Evolutionary conservation across 2,797 vertebrate species (phyloP).

Genomic region (Muscicapa comitata): DNA sequence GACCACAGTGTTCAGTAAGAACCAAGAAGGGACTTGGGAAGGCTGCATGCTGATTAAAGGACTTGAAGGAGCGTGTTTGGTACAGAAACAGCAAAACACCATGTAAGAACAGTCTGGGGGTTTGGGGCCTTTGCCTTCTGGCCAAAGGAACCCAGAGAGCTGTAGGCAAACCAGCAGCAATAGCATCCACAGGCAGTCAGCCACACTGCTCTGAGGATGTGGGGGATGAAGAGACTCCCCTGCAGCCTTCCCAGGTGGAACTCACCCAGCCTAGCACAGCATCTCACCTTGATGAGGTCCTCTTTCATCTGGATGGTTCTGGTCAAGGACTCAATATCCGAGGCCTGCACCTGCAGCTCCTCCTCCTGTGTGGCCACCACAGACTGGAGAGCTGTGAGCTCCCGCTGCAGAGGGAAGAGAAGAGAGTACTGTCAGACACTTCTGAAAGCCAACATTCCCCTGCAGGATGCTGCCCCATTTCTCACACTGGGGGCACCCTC

Average conservation of each 20-base stretch:
- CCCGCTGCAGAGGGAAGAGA: constrained; percentile 71
- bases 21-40: not conserved
- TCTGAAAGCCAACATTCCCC: not conserved
- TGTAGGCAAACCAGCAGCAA: not conserved
- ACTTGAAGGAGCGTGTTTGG: not conserved
- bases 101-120: not conserved
- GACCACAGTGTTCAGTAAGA: not conserved
- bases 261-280: rapidly evolving
- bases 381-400: constrained; percentile 82
- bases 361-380: constrained; percentile 75
- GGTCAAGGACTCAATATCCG: constrained; percentile 78
- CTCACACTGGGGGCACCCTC: not conserved
- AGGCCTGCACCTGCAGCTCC: constrained; percentile 79
- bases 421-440: not conserved
- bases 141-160: not conserved
- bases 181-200: not conserved
- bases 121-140: not conserved
- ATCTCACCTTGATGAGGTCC: constrained; percentile 84
- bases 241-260: not conserved
- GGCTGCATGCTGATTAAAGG: not conserved
- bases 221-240: not conserved
- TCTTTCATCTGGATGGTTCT: constrained; percentile 85
- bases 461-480: not conserved
- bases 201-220: not conserved
- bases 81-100: not conserved